Percentiles rank a stretch among this genome's conserved stretches.
Evolutionary conservation across 2,888 invertebrate species (phyloP).

Genomic region (Liposcelis brunnea): DNA sequence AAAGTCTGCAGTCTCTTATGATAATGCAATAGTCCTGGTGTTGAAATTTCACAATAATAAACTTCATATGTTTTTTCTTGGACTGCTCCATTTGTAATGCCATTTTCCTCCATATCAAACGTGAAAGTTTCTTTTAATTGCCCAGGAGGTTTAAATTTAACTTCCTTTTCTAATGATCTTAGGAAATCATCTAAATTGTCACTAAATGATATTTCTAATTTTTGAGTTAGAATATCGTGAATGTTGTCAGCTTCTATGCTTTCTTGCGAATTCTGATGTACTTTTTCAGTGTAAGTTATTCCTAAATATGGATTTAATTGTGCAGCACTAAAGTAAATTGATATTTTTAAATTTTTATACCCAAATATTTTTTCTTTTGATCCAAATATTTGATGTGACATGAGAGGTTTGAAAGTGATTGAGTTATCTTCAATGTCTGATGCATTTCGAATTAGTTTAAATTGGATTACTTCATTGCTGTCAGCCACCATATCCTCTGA

Average conservation of each 20-base stretch:
- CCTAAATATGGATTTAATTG: conserved; percentile 65
- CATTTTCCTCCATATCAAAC: neutral
- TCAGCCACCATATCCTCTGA: conserved; percentile 25
- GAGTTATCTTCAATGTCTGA: conserved; percentile 48
- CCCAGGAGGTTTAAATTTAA: conserved; percentile 60
- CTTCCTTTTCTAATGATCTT: conserved; percentile 48
- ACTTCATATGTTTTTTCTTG: conserved; percentile 51
- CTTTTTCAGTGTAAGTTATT: conserved; percentile 52
- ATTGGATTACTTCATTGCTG: conserved; percentile 31
- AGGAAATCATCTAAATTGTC: conserved; percentile 58
- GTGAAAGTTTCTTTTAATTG: conserved; percentile 43
- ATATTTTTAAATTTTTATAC: conserved; percentile 64
- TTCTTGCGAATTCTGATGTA: conserved; percentile 29
- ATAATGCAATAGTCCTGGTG: conserved; percentile 56
- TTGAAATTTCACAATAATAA: conserved; percentile 53
- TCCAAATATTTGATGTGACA: conserved; percentile 89
- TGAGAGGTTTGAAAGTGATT: conserved; percentile 54
- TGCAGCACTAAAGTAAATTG: conserved; percentile 65
- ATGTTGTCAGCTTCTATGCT: conserved; percentile 52
- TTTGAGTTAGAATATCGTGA: conserved; percentile 44
- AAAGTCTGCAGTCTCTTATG: conserved; percentile 79
- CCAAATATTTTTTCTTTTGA: conserved; percentile 90
- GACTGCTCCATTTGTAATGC: too few relatives aligned
- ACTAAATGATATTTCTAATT: conserved; percentile 50
- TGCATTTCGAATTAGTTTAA: conserved; percentile 37